Percentiles rank a stretch among this genome's conserved stretches.
Evolutionary conservation across 2,888 invertebrate species (phyloP).

Genomic region (Sicus ferrugineus): DNA sequence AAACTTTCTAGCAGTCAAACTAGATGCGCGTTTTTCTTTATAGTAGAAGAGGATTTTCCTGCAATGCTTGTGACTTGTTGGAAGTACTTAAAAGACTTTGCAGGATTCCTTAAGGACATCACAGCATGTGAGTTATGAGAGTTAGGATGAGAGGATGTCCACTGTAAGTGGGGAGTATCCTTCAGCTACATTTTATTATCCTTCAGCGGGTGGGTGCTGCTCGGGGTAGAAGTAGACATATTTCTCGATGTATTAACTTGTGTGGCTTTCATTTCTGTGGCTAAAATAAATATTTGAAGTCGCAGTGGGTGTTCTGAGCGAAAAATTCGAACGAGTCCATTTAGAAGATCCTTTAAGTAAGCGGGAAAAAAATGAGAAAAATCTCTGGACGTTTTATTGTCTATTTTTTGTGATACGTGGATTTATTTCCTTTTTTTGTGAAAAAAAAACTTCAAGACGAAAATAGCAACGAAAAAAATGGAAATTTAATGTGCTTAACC

Average conservation of each 20-base stretch:
- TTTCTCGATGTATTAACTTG: slow-evolving; percentile 4
- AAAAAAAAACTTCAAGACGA: background rate
- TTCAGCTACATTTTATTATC: background rate
- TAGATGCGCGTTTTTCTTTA: slow-evolving; percentile 14
- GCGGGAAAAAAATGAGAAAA: background rate
- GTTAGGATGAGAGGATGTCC: background rate
- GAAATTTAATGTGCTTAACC: no score
- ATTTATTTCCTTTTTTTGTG: no score
- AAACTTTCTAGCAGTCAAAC: background rate
- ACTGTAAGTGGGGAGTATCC: background rate
- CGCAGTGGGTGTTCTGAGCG: slow-evolving; percentile 15
- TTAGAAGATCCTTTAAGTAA: slow-evolving; percentile 27
- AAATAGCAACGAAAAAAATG: background rate
- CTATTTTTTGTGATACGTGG: no score
- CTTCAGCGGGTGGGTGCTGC: background rate
- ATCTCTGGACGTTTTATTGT: no score
- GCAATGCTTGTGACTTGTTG: slow-evolving; percentile 26
- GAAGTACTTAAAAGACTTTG: slow-evolving; percentile 22
- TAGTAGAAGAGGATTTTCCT: slow-evolving; percentile 16
- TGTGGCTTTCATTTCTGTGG: slow-evolving; percentile 7
- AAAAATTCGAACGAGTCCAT: slow-evolving; percentile 5
- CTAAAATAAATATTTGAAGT: background rate
- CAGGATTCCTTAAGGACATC: background rate
- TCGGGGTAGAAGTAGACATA: background rate
- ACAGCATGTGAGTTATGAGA: slow-evolving; percentile 19